phyloP scores from a whole-genome alignment of 2,888 invertebrate species.

The Koerneria pararmatus region DNA sequence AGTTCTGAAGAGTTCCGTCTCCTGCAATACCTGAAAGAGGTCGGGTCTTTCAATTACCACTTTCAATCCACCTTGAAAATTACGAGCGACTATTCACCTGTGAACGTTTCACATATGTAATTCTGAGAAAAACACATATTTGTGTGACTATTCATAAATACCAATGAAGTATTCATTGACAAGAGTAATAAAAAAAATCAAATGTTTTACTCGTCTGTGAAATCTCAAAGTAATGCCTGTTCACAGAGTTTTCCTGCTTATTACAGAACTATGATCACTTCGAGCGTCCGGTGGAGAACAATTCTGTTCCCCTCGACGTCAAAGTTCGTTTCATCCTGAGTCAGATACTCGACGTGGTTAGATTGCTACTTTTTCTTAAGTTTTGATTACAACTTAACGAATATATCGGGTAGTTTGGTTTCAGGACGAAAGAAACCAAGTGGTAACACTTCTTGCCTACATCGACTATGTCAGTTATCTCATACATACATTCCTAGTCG shows the following conservation, averaged over 20 bases:
- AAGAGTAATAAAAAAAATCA: neutral
- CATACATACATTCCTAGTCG: neutral
- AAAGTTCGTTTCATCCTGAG: constrained; percentile 42
- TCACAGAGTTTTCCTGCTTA: neutral
- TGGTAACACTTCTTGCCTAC: constrained; percentile 43
- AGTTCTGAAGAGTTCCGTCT: constrained; percentile 42
- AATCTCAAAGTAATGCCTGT: neutral
- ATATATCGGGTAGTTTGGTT: constrained; percentile 1
- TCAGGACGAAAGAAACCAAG: constrained; percentile 43
- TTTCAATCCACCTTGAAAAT: too few species aligned
- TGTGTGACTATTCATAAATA: neutral
- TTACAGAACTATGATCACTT: constrained; percentile 44
- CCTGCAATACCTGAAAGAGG: constrained; percentile 42
- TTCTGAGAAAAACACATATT: neutral
- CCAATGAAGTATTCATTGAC: neutral
- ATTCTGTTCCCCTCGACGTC: constrained; percentile 36
- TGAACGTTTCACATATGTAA: neutral
- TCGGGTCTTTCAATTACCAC: too few species aligned
- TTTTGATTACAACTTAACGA: neutral
- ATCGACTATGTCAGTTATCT: constrained; percentile 37
- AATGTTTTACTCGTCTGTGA: neutral
- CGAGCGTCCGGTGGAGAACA: constrained; percentile 40
- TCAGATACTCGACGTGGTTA: constrained; percentile 40
- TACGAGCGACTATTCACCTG: neutral
- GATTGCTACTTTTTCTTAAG: constrained; percentile 8